Evolutionary conservation across 2,797 vertebrate genomes (phyloP), one percentile per base, ranked within the genome.

Genomic region (Tachyglossus aculeatus): DNA sequence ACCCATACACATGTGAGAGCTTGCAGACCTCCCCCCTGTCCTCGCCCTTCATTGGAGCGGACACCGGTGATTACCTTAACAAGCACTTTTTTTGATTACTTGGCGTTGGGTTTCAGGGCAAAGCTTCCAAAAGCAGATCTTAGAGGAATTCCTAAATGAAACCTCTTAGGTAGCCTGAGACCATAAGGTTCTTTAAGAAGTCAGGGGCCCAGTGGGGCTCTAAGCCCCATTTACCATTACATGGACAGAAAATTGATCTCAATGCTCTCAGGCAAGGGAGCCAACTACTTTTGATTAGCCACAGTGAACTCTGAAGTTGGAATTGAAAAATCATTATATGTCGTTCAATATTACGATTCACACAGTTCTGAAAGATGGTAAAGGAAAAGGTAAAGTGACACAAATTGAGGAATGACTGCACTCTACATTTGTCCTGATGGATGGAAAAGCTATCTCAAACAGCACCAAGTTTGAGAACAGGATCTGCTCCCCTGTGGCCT

Each of bases 81-180:
- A n/a, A n/a, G n/a, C n/a, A n/a, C n/a, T n/a, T n/a, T n/a, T n/a
- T n/a, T n/a, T n/a, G n/a, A n/a, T n/a, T n/a, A n/a, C n/a, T n/a
- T n/a, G n/a, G n/a, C n/a, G n/a, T 33, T 37, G 37, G 8, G 38
- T 21, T 72, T 76, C 58, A 11, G 24, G 24, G 11, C 10, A 57
- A 34, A 41, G 41, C 50, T 63, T 74, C 55, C 58, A 44, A 31
- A 36, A 22, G 63, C n/a, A 58, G 12, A 58, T 73, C 53, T 71
- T 56, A 52, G 44, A 48, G 58, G 56, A 54, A 37, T 14, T 11
- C 24, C 54, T 65, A 7, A 72, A 39, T 47, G 34, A 70, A 74
- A 54, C 0, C 0, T 24, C 56, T 37, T 52, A 45, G 63, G 63
- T 39, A 47, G 7, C 54, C 56, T 62, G 56, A 57, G 38, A 70